Evolutionary conservation across 2,888 invertebrate species (phyloP).

Genomic region (Hybos culiciformis): DNA sequence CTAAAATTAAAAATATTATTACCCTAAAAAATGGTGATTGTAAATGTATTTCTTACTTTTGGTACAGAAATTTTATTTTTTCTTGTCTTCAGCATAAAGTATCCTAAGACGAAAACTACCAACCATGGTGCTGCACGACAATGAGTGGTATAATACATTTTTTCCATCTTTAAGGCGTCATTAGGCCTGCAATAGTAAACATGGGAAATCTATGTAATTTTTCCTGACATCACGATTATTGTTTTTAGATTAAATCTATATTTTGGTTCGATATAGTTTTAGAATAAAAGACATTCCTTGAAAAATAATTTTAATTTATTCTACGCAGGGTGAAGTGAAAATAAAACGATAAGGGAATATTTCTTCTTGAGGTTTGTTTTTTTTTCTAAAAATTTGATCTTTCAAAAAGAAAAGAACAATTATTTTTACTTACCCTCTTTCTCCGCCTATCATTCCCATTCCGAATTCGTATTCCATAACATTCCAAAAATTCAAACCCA

Average conservation of each 20-base stretch:
- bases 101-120: constrained; percentile 32
- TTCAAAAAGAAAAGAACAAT: no score
- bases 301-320: no score
- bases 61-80: constrained; percentile 26
- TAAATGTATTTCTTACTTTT: constrained; percentile 14
- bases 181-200: constrained; percentile 16
- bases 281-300: neutral
- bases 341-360: no score
- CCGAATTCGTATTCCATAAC: constrained; percentile 28
- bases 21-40: neutral
- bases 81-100: constrained; percentile 28
- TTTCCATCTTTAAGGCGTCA: constrained; percentile 26
- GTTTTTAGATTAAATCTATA: no score
- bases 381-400: no score
- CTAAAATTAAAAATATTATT: constrained; percentile 1
- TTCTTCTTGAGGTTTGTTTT: no score
- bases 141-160: constrained; percentile 33
- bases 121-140: constrained; percentile 34
- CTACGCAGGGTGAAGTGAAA: no score
- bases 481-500: constrained; percentile 30
- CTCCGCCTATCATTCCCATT: constrained; percentile 25
- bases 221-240: no score
- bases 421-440: constrained; percentile 22
- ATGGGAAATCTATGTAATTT: no score
- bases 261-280: no score